Base-by-base conservation (phyloP, 2,113 vertebrate genomes). In the Apistogramma diplotaenia region DNA sequence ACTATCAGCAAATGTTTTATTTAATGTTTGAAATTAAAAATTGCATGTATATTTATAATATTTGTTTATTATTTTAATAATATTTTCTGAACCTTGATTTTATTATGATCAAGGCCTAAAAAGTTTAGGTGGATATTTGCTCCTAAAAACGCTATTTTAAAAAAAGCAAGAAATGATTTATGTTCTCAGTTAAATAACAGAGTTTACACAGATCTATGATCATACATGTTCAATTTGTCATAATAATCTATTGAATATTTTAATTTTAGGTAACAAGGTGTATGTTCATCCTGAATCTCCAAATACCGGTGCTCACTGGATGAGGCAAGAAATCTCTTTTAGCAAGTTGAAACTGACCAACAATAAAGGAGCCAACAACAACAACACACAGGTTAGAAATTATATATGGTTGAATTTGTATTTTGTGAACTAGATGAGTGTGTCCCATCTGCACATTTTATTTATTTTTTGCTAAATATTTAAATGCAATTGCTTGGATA, bases 251-350 rank as follows among this genome's bases (percentile, higher is more conserved):
- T 57, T 5, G 6, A 23, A 15, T 9, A n/a, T 84, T 59, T 61
- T 0, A 2, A 43, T 84, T 91, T 33, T 25, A 99, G 98, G 98
- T 53, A 99, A 99, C 91, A 99, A 99, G 89, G 96, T 99, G 87
- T 99, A 99, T 40, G 96, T 99, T 18, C 98, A 99, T 87, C 98
- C 98, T 1, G 98, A 99, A 84, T 99, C 98, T 15, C 98, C 98
- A 18, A 99, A 99, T 91, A 99, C 97, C 1, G 98, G 98, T 11
- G 97, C 98, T 58, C 98, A 99, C 94, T 99, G 98, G 98, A 99
- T 99, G 98, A 96, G 98, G 78, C 98, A 99, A 91, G 98, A 99
- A 93, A 99, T 99, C 83, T 99, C 98, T 1, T 99, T 99, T 57
- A 97, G 98, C 75, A 99, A 99, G 58, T 93, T 99, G 89, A 99